These are phyloP conservation scores for Lepeophtheirus salmonis DNA, from an alignment of 1,140 invertebrate species.

Conservation along the genomic window DNA sequence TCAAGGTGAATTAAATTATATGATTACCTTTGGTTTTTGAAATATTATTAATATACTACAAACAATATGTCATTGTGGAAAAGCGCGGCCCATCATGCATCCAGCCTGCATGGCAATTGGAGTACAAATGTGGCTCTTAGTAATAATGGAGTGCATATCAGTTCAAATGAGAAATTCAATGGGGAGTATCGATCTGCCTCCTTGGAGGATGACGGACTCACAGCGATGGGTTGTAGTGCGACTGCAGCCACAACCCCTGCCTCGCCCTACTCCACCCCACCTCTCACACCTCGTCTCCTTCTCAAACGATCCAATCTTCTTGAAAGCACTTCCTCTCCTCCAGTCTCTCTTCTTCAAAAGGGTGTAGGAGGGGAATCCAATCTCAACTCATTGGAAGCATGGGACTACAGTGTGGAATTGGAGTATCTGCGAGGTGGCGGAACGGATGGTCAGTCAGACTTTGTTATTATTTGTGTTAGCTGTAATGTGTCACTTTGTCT, in stretches of 20 bases:
- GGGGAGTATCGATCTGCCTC: not conserved
- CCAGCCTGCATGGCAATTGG: not conserved
- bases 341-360: constrained; percentile 3
- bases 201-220: too few relatives aligned
- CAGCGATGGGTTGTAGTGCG: too few relatives aligned
- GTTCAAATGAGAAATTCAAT: not conserved
- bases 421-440: constrained; percentile 46
- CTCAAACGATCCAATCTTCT: not conserved
- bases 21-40: too few relatives aligned
- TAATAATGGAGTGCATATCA: not conserved
- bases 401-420: constrained; percentile 59
- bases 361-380: constrained; percentile 20
- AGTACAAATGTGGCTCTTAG: not conserved
- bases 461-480: too few relatives aligned
- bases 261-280: not conserved
- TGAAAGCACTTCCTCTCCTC: constrained; percentile 8
- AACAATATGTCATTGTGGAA: not conserved
- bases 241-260: too few relatives aligned
- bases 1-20: too few relatives aligned
- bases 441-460: not conserved
- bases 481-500: too few relatives aligned
- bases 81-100: not conserved
- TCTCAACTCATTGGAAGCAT: constrained; percentile 49
- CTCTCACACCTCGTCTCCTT: not conserved
- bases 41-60: too few relatives aligned